Evolutionary conservation across 2,797 vertebrate species (phyloP).

Genomic region (Rhyacichthys aspro): DNA sequence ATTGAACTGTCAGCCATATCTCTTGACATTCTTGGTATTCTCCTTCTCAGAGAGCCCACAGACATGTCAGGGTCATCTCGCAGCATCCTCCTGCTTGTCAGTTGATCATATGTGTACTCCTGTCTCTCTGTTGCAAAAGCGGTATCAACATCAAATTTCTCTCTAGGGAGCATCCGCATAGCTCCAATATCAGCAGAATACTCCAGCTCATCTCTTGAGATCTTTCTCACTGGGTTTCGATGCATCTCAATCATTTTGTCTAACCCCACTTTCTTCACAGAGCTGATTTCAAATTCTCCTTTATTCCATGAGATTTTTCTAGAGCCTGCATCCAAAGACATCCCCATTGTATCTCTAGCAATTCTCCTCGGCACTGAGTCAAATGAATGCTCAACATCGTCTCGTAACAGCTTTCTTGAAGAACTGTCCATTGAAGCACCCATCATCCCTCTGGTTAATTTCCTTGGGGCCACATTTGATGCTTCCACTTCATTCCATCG

Average conservation of each 20-base stretch:
- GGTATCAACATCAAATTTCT: slow-evolving; percentile 49
- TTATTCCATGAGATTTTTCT: slow-evolving; percentile 48
- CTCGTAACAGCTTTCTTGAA: slow-evolving; percentile 55
- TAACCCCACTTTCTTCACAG: slow-evolving; percentile 36
- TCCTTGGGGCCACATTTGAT: slow-evolving; percentile 36
- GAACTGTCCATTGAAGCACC: slow-evolving; percentile 62
- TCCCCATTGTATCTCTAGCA: slow-evolving; percentile 54
- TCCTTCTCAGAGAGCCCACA: slow-evolving; percentile 58
- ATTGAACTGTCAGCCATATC: slow-evolving; percentile 46
- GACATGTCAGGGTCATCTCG: slow-evolving; percentile 66
- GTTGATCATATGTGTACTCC: slow-evolving; percentile 53
- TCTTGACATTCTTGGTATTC: slow-evolving; percentile 47
- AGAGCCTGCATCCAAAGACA: slow-evolving; percentile 51
- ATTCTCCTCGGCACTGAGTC: slow-evolving; percentile 50
- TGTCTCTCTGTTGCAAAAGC: slow-evolving; percentile 42
- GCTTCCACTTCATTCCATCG: slow-evolving; percentile 66
- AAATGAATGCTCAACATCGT: slow-evolving; percentile 57
- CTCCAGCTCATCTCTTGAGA: slow-evolving; percentile 68
- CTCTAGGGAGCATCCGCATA: slow-evolving; percentile 50
- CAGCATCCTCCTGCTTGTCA: slow-evolving; percentile 38
- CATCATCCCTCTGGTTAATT: slow-evolving; percentile 63
- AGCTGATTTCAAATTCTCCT: slow-evolving; percentile 58
- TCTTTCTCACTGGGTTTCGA: slow-evolving; percentile 48
- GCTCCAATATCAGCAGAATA: slow-evolving; percentile 47
- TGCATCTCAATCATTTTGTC: slow-evolving; percentile 54